These are phyloP conservation scores for Scyliorhinus canicula DNA, from an alignment of 2,797 vertebrate species.

Conservation along the genomic window DNA sequence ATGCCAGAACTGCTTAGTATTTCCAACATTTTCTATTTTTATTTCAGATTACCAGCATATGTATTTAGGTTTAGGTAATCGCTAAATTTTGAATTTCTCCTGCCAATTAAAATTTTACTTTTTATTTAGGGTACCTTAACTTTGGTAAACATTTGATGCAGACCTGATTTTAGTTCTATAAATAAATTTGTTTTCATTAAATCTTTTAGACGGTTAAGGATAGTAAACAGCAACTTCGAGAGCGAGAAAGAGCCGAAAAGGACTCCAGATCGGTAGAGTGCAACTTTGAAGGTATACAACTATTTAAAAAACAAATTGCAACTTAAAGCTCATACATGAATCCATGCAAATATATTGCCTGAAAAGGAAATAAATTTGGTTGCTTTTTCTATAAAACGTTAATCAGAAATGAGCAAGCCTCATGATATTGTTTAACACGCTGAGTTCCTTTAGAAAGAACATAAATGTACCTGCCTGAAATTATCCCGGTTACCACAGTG, in stretches of 20 bases:
- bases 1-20: not conserved
- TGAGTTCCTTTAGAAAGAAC: not conserved
- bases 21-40: not conserved
- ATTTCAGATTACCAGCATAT: not conserved
- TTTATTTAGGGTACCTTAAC: not conserved
- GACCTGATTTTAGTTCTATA: conserved; percentile 2
- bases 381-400: not conserved
- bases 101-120: not conserved
- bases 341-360: not conserved
- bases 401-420: not conserved
- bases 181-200: conserved; percentile 44
- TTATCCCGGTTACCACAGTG: not conserved
- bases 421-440: not conserved
- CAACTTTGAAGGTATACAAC: conserved; percentile 61
- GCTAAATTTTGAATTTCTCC: not conserved
- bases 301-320: not conserved
- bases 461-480: not conserved
- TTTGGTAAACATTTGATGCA: not conserved
- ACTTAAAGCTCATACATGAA: not conserved
- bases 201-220: conserved; percentile 62
- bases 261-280: conserved; percentile 49
- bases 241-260: conserved; percentile 60
- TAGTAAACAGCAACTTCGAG: conserved; percentile 70
- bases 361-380: not conserved
- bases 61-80: not conserved